Percentiles rank a stretch among this genome's conserved stretches.
phyloP scores from a whole-genome alignment of 2,888 invertebrate genomes.

The Platypus cylindrus region DNA sequence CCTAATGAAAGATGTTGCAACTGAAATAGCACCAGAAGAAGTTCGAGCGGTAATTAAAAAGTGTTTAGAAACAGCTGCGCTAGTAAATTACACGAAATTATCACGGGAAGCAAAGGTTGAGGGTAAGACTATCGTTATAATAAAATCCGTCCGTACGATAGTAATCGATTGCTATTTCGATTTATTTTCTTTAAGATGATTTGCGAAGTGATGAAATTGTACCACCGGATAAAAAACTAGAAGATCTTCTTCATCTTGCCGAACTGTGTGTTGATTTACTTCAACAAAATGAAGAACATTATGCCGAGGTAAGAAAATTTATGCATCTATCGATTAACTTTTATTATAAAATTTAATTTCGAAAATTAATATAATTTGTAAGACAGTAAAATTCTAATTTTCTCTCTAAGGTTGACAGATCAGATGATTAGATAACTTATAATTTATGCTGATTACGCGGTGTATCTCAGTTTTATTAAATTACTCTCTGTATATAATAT shows the following conservation, averaged over 20 bases:
- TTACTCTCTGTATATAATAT: no score
- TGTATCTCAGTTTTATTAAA: no score
- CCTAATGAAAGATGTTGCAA: conserved; percentile 97
- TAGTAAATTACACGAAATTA: conserved; percentile 91
- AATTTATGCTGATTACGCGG: no score
- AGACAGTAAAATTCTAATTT: no score
- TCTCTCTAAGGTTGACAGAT: no score
- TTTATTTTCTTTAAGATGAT: conserved; percentile 46
- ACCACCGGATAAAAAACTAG: conserved; percentile 79
- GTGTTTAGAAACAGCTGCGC: conserved; percentile 93
- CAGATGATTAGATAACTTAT: no score
- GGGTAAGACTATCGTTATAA: no score
- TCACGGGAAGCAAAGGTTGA: conserved; percentile 97
- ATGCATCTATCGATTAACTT: no score
- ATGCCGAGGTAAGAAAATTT: conserved; percentile 93
- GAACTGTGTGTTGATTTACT: conserved; percentile 96
- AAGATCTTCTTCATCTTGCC: conserved; percentile 92
- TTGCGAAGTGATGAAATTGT: conserved; percentile 71
- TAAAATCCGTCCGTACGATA: no score
- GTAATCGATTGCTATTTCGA: neutral
- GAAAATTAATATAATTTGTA: no score
- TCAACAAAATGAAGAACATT: conserved; percentile 99
- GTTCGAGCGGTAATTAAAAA: conserved; percentile 93
- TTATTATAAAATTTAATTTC: no score
- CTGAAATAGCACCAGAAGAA: conserved; percentile 91